Evolutionary conservation across 2,797 vertebrate genomes (phyloP), one percentile per base, ranked within the genome.

Genomic region (Pempheris klunzingeri): DNA sequence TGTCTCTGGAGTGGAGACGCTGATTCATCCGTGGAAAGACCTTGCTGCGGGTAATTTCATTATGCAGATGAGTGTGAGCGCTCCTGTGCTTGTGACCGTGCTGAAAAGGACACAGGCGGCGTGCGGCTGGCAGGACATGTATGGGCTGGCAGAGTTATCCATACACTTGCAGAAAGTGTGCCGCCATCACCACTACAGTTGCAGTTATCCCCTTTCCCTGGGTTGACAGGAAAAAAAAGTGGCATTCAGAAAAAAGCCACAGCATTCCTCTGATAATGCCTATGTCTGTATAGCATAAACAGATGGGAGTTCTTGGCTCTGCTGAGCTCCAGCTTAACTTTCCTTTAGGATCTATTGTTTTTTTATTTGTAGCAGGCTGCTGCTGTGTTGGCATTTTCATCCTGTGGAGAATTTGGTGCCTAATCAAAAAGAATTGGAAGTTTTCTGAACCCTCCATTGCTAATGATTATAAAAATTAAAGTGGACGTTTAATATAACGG

Each of bases 211-310:
- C 63, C 77, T 84, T 86, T 86, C 74, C 66, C 84, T 71, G 68
- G 81, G 82, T 83, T 87, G 80, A 89, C 81, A 77, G 85, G 77
- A 36, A 80, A 72, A 58, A 86, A 88, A 83, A n/a, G n/a, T 55
- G 74, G 77, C 71, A 85, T 81, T 84, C 65, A 62, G 58, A 68
- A 81, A 77, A 83, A 94, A 92, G 78, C 92, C 93, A 54, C 92
- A 93, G 80, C 91, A 92, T 94, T 94, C 90, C 88, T 92, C 77
- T 52, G 62, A 90, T 82, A 87, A 92, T 92, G 92, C 77, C 80
- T 85, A 58, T 77, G 87, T 85, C 83, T 90, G 78, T 91, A 93
- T 92, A 86, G 87, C 85, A 93, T 92, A 90, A 94, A 92, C 94
- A 93, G 92, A 94, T 92, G 91, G 88, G 38, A 74, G 79, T 34